phyloP scores from a whole-genome alignment of 2,888 invertebrate genomes.

The Acrobeloides nanus region DNA sequence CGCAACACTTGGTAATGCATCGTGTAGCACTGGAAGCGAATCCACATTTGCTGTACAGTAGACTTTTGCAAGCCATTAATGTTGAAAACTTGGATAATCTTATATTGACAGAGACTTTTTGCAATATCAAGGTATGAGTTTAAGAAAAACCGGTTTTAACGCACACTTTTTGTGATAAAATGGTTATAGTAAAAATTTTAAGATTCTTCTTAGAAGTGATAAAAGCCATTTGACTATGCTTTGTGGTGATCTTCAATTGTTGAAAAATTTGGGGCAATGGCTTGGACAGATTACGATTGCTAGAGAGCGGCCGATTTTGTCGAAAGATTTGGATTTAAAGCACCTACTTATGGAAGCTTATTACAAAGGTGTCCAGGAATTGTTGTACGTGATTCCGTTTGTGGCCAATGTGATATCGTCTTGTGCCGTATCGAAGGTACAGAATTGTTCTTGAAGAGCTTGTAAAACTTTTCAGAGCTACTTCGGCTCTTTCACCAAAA shows the following conservation, averaged over 20 bases:
- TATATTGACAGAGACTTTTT: no score
- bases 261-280: conserved; percentile 97
- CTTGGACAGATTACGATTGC: conserved; percentile 88
- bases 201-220: conserved; percentile 3
- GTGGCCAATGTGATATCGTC: conserved; percentile 93
- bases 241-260: conserved; percentile 69
- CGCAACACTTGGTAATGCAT: no score
- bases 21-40: no score
- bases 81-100: no score
- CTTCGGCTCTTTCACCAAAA: not conserved
- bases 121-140: no score
- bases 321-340: conserved; percentile 79
- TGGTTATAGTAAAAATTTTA: not conserved
- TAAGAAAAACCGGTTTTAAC: no score
- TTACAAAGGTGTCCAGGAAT: conserved; percentile 87
- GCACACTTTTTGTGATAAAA: no score
- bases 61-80: no score
- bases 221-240: not conserved
- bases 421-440: conserved; percentile 75
- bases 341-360: conserved; percentile 86
- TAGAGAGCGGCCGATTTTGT: conserved; percentile 80
- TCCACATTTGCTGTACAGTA: no score
- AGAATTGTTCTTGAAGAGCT: not conserved
- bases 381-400: conserved; percentile 96
- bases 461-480: not conserved